Base-by-base conservation (phyloP, 2,797 vertebrate genomes). In the Sebastes cheni region DNA sequence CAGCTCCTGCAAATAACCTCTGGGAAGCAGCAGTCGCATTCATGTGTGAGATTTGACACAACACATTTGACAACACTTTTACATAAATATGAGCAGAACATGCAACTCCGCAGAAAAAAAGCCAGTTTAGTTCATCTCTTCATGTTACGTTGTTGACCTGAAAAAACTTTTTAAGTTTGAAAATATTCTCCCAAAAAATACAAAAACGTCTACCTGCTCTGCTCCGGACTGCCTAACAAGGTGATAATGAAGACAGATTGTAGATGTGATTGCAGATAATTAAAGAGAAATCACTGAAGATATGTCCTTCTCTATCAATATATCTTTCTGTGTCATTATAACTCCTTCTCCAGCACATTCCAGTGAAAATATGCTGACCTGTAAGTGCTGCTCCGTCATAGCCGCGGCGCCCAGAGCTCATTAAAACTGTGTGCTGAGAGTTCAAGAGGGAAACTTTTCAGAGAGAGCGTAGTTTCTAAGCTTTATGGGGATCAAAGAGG, bases 371-470 rank as follows among this genome's bases (percentile, higher is more conserved):
- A 50, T 62, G 77, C 76, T 72, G 87, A 84, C 36, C 72, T 67
- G 22, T 60, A 32, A 74, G 75, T 30, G 77, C 78, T 54, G 69
- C 75, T 59, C 27, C 18, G 8, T 83, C 75, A 71, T 46, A 58
- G 30, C 60, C 9, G 68, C 11, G 11, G 42, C 4, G 23, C 62
- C 30, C 46, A 39, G 11, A 80, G 75, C 85, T 89, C 88, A 75
- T 89, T 87, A 84, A 83, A 80, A 20, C 59, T 29, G 39, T 18
- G 72, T 16, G 58, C 67, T 25, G 62, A 73, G 56, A 79, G 61
- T 30, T 77, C 46, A 46, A 36, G 39, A 77, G 42, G 2, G 25
- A 67, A 76, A 56, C 25, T 74, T 36, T 71, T 50, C 78, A 67
- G 46, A 79, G 71, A 70, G 67, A 25, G 30, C 39, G 1, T 6